Base-by-base conservation (phyloP, 2,888 invertebrate genomes). In the Tridacna crocea region DNA sequence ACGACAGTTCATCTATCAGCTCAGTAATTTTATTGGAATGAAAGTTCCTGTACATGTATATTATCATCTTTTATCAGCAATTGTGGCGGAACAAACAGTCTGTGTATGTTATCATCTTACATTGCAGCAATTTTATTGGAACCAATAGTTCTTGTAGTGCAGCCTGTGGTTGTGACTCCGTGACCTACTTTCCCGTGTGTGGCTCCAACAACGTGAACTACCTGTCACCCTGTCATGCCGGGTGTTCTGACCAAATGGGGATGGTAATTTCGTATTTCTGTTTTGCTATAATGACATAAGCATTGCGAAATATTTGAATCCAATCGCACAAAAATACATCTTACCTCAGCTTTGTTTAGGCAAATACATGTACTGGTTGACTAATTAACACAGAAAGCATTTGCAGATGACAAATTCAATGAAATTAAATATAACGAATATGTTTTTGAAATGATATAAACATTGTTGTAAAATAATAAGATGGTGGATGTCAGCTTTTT, bases 151-250 rank as follows among this genome's bases (percentile, higher is more conserved):
- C 82, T 6, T 88, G 87, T 68, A 24, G 65, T 19, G 66, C 51
- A 8, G n/a, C 36, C 6, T 91, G 90, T 80, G 77, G 76, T 17
- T 91, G 91, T 83, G 87, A 90, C 65, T 60, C 79, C 13, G 58
- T 72, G n/a, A 82, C 83, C 0, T 91, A 88, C 79, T 91, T 91
- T 75, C 91, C 91, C 0, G 87, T 89, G 11, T 91, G 91, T 77
- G 91, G 89, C 11, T 82, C 85, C 1, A 88, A 91, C 70, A 82
- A 79, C 19, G 63, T 68, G 17, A 90, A 87, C 68, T 91, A 91
- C 76, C 88, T 90, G 80, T 89, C 90, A 15, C 90, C 90, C 0
- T 91, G 91, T 74, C 90, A 90, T 63, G 91, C 91, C 12, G 91
- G 91, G 0, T 91, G 91, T 70, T 66, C 75, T 0, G 24, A 78